These are phyloP conservation scores for Brevipalpus yothersi DNA, from an alignment of 1,140 invertebrate species.

Conservation along the genomic window DNA sequence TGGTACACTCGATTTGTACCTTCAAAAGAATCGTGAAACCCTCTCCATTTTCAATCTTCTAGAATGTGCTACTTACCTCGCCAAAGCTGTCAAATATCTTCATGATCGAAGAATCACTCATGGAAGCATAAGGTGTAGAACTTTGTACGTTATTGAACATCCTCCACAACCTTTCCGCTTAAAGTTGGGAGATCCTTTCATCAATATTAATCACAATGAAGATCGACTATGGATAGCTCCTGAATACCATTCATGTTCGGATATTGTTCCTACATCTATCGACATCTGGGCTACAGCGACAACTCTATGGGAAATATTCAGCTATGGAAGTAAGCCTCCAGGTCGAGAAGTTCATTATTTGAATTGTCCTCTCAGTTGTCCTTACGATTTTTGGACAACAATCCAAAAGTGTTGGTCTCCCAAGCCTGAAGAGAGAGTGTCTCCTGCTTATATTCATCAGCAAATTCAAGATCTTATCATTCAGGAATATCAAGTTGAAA, in stretches of 20 bases:
- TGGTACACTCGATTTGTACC: conserved; percentile 47
- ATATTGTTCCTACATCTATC: conserved; percentile 29
- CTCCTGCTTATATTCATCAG: conserved; percentile 51
- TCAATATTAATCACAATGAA: neutral
- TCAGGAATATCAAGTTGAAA: neutral
- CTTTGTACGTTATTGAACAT: conserved; percentile 42
- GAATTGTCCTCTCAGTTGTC: conserved; percentile 43
- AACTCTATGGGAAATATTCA: conserved; percentile 70
- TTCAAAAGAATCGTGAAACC: conserved; percentile 22
- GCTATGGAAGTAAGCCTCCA: conserved; percentile 28
- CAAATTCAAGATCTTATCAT: conserved; percentile 32
- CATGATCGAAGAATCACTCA: conserved; percentile 51
- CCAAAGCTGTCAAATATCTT: conserved; percentile 51
- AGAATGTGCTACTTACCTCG: conserved; percentile 44
- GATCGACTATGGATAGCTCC: conserved; percentile 10
- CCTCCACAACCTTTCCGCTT: conserved; percentile 38
- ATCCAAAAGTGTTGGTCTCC: conserved; percentile 68
- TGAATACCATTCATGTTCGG: conserved; percentile 3
- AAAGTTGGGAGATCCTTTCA: conserved; percentile 49
- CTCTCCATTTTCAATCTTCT: conserved; percentile 43
- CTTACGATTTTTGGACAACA: conserved; percentile 49
- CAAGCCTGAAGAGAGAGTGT: conserved; percentile 37
- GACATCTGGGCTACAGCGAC: conserved; percentile 73
- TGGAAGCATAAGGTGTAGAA: conserved; percentile 59
- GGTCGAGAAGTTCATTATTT: conserved; percentile 24